A percentile compares a stretch with the other conserved stretches of the same genome.
Evolutionary conservation across 2,888 invertebrate species (phyloP).

Genomic region (Kuschelorhynchus macadamiae): DNA sequence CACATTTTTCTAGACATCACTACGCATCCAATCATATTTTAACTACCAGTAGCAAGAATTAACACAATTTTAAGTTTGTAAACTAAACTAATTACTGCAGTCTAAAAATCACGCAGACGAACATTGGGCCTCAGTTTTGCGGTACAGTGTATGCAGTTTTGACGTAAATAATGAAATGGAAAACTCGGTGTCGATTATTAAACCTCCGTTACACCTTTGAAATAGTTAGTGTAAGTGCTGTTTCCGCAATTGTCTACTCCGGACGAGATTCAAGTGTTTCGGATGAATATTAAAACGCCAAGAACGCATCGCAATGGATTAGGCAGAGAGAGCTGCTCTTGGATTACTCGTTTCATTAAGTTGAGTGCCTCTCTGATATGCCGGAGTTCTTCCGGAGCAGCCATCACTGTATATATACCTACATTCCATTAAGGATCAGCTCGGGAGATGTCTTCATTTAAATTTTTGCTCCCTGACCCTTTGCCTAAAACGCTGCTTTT

Average conservation of each 20-base stretch:
- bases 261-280: slow-evolving; percentile 64
- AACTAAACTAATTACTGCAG: too few relatives aligned
- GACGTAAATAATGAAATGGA: neutral
- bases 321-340: slow-evolving; percentile 65
- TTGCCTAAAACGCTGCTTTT: slow-evolving; percentile 46
- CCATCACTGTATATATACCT: slow-evolving; percentile 56
- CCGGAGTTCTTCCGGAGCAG: slow-evolving; percentile 64
- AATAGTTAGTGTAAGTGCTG: slow-evolving; percentile 65
- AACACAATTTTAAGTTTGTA: too few relatives aligned
- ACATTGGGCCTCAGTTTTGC: too few relatives aligned
- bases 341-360: slow-evolving; percentile 74
- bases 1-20: too few relatives aligned
- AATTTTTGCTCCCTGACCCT: slow-evolving; percentile 55
- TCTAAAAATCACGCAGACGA: too few relatives aligned
- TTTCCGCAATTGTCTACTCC: slow-evolving; percentile 66
- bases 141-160: too few relatives aligned
- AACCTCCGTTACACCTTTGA: slow-evolving; percentile 53
- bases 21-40: too few relatives aligned
- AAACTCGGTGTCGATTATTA: slow-evolving; percentile 46
- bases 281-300: slow-evolving; percentile 69
- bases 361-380: slow-evolving; percentile 71
- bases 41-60: too few relatives aligned
- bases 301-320: slow-evolving; percentile 69
- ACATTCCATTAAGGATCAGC: slow-evolving; percentile 65
- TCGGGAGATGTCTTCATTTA: slow-evolving; percentile 64